phyloP scores from a whole-genome alignment of 2,888 invertebrate species.

The Strigamia crassipes region DNA sequence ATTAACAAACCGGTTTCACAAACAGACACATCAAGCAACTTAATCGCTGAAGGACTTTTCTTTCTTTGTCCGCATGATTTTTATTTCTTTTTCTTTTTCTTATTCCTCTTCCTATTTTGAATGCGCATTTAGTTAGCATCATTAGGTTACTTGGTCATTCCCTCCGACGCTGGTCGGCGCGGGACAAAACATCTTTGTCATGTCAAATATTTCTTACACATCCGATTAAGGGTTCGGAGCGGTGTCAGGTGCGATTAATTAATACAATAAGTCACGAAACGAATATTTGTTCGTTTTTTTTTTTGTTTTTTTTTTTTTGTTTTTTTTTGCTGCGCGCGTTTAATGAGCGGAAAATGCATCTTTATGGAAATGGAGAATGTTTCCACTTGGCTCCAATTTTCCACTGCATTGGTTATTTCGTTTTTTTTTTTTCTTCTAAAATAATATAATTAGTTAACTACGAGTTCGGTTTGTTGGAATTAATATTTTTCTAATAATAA shows the following conservation, averaged over 20 bases:
- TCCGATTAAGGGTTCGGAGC: neutral
- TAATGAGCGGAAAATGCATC: neutral
- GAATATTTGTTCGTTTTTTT: too few relatives aligned
- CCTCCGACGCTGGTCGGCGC: neutral
- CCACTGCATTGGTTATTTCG: neutral
- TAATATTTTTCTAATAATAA: too few relatives aligned
- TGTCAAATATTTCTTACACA: too few relatives aligned
- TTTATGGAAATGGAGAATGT: neutral
- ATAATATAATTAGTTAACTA: neutral
- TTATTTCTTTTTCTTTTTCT: neutral
- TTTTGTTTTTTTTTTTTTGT: too few relatives aligned
- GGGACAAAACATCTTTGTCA: neutral
- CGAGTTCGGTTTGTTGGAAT: too few relatives aligned
- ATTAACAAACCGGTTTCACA: slow-evolving; percentile 5
- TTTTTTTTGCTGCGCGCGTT: neutral
- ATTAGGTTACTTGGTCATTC: slow-evolving; percentile 11
- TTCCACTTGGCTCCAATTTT: slow-evolving; percentile 16
- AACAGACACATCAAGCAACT: slow-evolving; percentile 10
- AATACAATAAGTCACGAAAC: slow-evolving; percentile 4
- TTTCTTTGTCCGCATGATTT: slow-evolving; percentile 10
- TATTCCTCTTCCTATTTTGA: neutral
- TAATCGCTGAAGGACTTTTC: slow-evolving; percentile 13
- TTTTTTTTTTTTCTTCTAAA: neutral
- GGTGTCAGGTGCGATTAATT: slow-evolving; percentile 16
- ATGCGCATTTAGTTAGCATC: neutral